Evolutionary conservation across 2,888 invertebrate genomes (phyloP), one percentile per base, ranked within the genome.

Genomic region (Caenorhabditis afra): DNA sequence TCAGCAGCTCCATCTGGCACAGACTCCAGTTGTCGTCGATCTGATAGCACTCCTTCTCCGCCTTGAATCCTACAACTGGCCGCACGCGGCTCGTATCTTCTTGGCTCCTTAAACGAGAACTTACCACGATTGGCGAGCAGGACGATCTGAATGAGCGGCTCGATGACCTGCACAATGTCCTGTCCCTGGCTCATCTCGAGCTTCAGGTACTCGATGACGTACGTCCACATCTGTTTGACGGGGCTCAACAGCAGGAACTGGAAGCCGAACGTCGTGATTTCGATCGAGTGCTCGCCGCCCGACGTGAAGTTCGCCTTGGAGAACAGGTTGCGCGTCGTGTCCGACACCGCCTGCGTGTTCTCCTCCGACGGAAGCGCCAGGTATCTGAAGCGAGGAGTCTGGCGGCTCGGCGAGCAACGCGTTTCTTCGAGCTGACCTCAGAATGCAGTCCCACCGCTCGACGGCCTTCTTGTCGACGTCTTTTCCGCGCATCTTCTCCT

Each of bases 161-260:
- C 78, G 10, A 86, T 55, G n/a, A 85, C 44, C 41, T 81, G 79
- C 10, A 77, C 75, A 35, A 86, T 68, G 47, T 81, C 74, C n/a
- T 66, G 62, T 49, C 77, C 75, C 7, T 70, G 53, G 14, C 20
- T 41, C 29, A 66, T 66, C 64, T 83, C 85, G 49, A 86, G 52
- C 35, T 81, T 81, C 57, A 86, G 59, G 49, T 83, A 85, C 53
- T 86, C 86, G 29, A 97, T 93, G 90, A 99, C 94, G 91, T 99
- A 99, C 91, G 96, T 94, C 98, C 98, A 99, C 45, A 99, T 92
- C 93, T 97, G 97, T 52, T 96, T 94, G 11, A 95, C 94, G 0
- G 96, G 95, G 90, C 96, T 96, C 77, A 98, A 92, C 22, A 99
- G 92, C 20, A 99, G 92, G 91, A 99, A 99, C 92, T 99, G 98